Percentiles rank a stretch among this genome's conserved stretches.
phyloP scores from a whole-genome alignment of 2,113 vertebrate species.

The Gasterosteus aculeatus region DNA sequence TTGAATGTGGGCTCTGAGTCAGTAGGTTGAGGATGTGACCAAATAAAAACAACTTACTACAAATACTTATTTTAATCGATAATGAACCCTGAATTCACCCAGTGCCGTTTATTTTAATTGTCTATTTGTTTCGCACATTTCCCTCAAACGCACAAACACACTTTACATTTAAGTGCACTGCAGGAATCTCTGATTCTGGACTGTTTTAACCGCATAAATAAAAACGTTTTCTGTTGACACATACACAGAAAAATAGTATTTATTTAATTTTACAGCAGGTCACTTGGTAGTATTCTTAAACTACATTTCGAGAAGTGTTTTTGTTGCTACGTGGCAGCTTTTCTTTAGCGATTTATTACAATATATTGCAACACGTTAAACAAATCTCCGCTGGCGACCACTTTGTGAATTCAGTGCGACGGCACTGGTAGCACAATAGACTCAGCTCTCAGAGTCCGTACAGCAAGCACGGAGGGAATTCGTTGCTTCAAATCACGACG shows the following conservation, averaged over 20 bases:
- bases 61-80: not conserved
- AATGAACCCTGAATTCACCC: not conserved
- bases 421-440: not conserved
- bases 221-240: not conserved
- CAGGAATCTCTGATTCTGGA: too few species aligned
- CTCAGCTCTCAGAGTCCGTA: not conserved
- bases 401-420: not conserved
- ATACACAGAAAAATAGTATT: not conserved
- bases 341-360: not conserved
- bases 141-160: not conserved
- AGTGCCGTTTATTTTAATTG: not conserved
- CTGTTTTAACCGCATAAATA: not conserved
- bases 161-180: not conserved
- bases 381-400: not conserved
- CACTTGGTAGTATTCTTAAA: not conserved
- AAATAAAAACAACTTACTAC: not conserved
- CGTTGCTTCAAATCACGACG: not conserved
- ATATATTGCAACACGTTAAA: not conserved
- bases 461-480: not conserved
- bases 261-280: not conserved
- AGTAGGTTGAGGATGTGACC: not conserved
- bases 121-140: not conserved
- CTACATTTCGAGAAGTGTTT: not conserved
- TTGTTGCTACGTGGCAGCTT: not conserved
- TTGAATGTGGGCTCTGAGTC: not conserved